Percentiles rank a stretch among this genome's conserved stretches.
phyloP scores from a whole-genome alignment of 2,113 vertebrate species.

The Sander vitreus region DNA sequence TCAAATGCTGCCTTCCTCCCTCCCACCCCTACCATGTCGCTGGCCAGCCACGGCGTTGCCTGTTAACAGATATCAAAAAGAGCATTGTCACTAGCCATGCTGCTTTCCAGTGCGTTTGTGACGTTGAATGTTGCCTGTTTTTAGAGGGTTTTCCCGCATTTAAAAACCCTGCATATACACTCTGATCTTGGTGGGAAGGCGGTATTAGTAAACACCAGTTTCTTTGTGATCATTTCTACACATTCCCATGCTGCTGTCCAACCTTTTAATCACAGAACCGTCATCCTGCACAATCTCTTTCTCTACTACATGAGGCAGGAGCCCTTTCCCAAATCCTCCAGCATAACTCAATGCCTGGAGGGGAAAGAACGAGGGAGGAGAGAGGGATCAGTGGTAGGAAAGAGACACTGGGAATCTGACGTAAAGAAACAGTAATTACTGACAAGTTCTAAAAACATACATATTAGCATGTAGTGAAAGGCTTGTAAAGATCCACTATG shows the following conservation, averaged over 20 bases:
- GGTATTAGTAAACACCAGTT: background rate
- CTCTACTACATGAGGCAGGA: constrained; percentile 91
- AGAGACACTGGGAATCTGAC: background rate
- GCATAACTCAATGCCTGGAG: constrained; percentile 92
- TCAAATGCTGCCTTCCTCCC: too few relatives aligned
- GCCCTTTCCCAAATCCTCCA: constrained; percentile 87
- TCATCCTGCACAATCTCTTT: constrained; percentile 90
- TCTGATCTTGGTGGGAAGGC: too few relatives aligned
- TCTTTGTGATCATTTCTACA: background rate
- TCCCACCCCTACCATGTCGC: too few relatives aligned
- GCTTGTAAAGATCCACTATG: background rate
- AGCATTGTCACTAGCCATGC: too few relatives aligned
- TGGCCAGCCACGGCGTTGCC: too few relatives aligned
- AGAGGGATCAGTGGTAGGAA: constrained; percentile 6
- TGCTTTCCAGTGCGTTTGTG: too few relatives aligned
- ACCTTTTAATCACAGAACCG: constrained; percentile 96
- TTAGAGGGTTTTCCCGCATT: too few relatives aligned
- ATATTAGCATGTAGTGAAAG: background rate
- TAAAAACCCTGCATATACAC: too few relatives aligned
- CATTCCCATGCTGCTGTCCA: constrained; percentile 82
- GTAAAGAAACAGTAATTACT: background rate
- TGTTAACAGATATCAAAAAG: too few relatives aligned
- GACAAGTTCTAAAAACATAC: too few relatives aligned
- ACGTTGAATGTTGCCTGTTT: too few relatives aligned
- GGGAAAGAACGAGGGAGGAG: constrained; percentile 43